Evolutionary conservation across 2,888 invertebrate genomes (phyloP).

Genomic region (Muscina levida): DNA sequence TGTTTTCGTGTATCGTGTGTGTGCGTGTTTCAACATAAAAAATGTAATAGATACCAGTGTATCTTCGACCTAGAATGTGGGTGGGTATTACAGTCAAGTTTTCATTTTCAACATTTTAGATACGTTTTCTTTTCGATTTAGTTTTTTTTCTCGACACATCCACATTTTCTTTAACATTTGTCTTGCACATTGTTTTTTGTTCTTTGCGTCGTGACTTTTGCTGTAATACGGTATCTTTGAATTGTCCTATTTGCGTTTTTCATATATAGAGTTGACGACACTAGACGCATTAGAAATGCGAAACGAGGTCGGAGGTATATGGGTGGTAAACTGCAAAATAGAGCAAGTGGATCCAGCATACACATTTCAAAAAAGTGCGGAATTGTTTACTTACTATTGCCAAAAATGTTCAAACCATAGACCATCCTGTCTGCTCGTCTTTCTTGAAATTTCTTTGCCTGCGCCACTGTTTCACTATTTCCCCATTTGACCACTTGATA

Average conservation of each 20-base stretch:
- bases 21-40: constrained; percentile 29
- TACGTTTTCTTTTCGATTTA: background rate
- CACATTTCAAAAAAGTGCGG: no score
- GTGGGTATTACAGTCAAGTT: constrained; percentile 39
- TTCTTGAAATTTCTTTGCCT: background rate
- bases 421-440: background rate
- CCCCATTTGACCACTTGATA: background rate
- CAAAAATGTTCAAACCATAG: no score
- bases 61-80: constrained; percentile 37
- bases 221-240: background rate
- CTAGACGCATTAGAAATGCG: no score
- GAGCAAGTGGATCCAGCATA: no score
- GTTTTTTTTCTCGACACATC: no score
- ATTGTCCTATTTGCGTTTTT: background rate
- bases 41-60: constrained; percentile 46
- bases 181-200: constrained; percentile 13
- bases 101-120: constrained; percentile 10
- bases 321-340: no score
- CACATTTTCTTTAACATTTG: constrained; percentile 32
- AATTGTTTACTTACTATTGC: no score
- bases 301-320: no score
- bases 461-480: background rate
- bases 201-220: background rate
- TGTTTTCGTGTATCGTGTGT: background rate
- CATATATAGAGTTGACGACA: background rate